Evolutionary conservation across 2,113 vertebrate genomes (phyloP).

Genomic region (Phocoena phocoena): DNA sequence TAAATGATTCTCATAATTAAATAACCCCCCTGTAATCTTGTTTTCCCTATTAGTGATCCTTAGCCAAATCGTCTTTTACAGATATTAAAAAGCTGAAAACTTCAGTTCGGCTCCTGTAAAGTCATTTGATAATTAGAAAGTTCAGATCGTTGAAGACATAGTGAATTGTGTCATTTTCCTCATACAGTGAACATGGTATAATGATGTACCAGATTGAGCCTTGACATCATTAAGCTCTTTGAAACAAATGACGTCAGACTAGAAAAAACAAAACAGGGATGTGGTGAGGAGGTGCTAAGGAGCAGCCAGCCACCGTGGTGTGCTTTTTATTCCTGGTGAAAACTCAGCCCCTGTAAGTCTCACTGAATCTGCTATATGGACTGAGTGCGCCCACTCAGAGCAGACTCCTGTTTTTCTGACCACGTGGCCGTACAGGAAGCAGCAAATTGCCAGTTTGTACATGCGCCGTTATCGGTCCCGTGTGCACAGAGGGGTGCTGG

Average conservation of each 20-base stretch:
- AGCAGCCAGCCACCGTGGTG: not conserved
- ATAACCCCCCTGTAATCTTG: not conserved
- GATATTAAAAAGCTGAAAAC: conserved; percentile 3
- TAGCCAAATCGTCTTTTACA: conserved; percentile 21
- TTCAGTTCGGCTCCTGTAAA: not conserved
- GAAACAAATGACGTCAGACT: not conserved
- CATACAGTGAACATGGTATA: not conserved
- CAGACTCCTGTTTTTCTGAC: not conserved
- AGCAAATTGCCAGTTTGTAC: conserved; percentile 38
- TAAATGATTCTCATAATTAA: conserved; percentile 53
- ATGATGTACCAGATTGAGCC: not conserved
- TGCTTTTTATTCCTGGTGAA: not conserved
- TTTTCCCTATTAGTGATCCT: not conserved
- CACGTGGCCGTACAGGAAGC: conserved; percentile 58
- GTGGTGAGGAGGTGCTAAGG: not conserved
- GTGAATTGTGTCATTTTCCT: conserved; percentile 22
- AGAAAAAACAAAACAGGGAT: not conserved
- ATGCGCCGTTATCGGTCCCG: not conserved
- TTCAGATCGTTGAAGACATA: not conserved
- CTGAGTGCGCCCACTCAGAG: not conserved
- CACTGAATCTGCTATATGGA: not conserved
- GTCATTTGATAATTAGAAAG: conserved; percentile 28
- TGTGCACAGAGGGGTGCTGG: not conserved
- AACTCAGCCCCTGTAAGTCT: not conserved
- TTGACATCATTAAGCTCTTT: conserved; percentile 23